Conservation (phyloP, 2,113 vertebrate species). For the Emberiza fucata region DNA sequence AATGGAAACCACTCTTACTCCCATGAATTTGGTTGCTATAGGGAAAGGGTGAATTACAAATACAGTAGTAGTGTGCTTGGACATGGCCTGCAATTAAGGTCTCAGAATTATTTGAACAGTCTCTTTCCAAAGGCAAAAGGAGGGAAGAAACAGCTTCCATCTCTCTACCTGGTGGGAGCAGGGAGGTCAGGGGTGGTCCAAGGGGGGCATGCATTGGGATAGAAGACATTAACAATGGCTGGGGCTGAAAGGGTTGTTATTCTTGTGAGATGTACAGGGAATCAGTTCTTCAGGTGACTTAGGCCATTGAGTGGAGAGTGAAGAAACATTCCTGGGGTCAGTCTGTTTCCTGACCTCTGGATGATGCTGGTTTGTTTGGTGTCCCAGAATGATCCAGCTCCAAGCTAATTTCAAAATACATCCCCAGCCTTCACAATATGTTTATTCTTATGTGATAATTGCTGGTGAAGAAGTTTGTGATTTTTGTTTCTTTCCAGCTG, state of each 20-base stretch:
- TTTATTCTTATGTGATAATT: slow-evolving; percentile 22
- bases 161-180: background rate
- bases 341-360: background rate
- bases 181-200: background rate
- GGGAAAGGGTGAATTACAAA: background rate
- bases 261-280: background rate
- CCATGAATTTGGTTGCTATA: background rate
- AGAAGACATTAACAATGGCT: background rate
- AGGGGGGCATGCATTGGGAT: accelerated
- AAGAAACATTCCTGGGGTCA: background rate
- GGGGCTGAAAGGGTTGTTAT: background rate
- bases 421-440: background rate
- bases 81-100: background rate
- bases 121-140: background rate
- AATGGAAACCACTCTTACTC: background rate
- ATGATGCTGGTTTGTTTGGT: background rate
- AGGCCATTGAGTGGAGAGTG: background rate
- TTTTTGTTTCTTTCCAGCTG: slow-evolving; percentile 1
- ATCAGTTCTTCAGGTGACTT: background rate
- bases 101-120: background rate
- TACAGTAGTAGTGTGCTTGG: background rate
- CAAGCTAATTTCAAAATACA: slow-evolving; percentile 22
- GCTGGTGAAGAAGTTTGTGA: background rate
- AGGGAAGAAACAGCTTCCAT: background rate
- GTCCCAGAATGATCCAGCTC: background rate